Evolutionary conservation across 2,797 vertebrate genomes (phyloP).

Genomic region (Trematocara caparti): DNA sequence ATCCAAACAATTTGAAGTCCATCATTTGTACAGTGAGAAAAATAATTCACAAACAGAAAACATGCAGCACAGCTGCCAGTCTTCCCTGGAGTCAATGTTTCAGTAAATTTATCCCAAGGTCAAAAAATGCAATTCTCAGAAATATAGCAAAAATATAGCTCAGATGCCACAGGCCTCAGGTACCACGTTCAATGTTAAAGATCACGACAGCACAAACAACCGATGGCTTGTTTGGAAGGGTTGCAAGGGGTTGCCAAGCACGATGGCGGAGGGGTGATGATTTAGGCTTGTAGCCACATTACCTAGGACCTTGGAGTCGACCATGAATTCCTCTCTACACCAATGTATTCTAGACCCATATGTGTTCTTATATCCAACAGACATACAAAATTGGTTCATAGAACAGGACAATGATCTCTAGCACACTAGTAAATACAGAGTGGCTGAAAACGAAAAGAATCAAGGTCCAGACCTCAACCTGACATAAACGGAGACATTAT

Average conservation of each 20-base stretch:
- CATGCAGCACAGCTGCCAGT: rapidly evolving
- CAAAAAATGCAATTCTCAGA: background rate
- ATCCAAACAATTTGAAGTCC: background rate
- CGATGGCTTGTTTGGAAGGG: background rate
- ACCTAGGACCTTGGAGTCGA: background rate
- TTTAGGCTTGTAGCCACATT: background rate
- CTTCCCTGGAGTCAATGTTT: background rate
- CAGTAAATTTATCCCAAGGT: background rate
- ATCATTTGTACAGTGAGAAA: background rate
- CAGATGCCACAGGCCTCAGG: background rate
- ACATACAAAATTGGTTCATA: background rate
- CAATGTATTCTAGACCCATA: background rate
- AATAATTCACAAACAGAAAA: background rate
- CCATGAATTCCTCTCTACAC: background rate
- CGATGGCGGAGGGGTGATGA: background rate
- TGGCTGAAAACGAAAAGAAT: background rate
- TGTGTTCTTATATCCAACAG: background rate
- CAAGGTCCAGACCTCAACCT: background rate
- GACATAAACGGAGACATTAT: background rate
- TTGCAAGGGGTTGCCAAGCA: background rate
- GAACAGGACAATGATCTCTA: background rate
- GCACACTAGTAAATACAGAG: background rate
- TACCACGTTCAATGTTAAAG: background rate
- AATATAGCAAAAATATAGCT: background rate
- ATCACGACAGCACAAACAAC: background rate